Conservation (phyloP, 2,797 vertebrate genomes). For the Nyctalus aviator region DNA sequence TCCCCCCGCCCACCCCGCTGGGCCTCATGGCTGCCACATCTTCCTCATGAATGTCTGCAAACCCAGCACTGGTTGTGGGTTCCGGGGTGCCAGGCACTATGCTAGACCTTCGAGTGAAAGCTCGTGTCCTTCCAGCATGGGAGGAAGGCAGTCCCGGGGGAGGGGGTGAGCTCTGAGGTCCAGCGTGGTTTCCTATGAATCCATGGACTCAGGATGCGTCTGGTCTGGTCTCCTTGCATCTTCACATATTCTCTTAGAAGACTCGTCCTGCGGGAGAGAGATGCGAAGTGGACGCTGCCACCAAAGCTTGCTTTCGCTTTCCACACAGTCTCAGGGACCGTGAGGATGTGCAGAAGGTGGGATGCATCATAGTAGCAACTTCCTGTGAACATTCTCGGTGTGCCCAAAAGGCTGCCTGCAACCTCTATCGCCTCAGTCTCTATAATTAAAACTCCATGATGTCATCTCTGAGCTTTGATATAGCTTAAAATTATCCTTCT, state of each 20-base stretch:
- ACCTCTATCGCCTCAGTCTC: slow-evolving; percentile 69
- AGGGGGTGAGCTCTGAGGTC: background rate
- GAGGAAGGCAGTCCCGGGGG: background rate
- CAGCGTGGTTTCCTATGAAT: background rate
- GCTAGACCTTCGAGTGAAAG: background rate
- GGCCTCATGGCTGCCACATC: background rate
- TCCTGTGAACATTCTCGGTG: slow-evolving; percentile 2
- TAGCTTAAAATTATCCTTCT: slow-evolving; percentile 81
- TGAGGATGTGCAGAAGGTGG: background rate
- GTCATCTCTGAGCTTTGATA: slow-evolving; percentile 78
- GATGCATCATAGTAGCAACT: background rate
- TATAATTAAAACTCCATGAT: slow-evolving; percentile 81
- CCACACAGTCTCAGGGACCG: background rate
- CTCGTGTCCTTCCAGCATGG: background rate
- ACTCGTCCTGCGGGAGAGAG: background rate
- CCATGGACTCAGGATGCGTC: background rate
- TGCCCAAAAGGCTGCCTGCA: slow-evolving; percentile 43
- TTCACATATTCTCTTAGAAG: background rate
- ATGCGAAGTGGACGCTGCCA: background rate
- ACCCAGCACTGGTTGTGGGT: background rate
- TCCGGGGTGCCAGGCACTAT: background rate
- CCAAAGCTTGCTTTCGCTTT: background rate
- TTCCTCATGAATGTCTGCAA: background rate
- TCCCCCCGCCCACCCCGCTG: background rate
- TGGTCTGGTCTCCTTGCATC: background rate